These are phyloP conservation scores for Anoplopoma fimbria DNA, from an alignment of 2,113 vertebrate genomes.

Conservation along the genomic window DNA sequence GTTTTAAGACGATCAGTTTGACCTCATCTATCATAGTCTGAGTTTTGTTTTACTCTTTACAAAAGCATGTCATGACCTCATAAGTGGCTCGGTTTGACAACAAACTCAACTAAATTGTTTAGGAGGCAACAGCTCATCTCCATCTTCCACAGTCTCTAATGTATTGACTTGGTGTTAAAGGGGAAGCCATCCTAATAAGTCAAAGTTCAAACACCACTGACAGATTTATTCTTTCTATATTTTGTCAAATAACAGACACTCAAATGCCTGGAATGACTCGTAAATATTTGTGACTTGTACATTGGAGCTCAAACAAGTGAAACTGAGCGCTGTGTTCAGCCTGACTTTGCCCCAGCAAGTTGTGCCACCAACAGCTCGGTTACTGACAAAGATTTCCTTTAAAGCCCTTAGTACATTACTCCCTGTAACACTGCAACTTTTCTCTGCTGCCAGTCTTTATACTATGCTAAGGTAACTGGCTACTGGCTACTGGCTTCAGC, in stretches of 20 bases:
- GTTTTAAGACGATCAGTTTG: background rate
- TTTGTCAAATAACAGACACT: background rate
- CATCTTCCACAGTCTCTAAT: too few species aligned
- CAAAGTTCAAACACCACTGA: conserved; percentile 36
- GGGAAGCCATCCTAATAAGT: conserved; percentile 25
- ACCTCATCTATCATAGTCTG: conserved; percentile 54
- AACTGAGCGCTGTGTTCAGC: conserved; percentile 5
- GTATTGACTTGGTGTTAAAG: conserved; percentile 8
- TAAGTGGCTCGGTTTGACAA: conserved; percentile 38
- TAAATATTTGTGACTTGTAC: conserved; percentile 22
- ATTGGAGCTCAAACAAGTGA: too few species aligned
- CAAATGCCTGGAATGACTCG: conserved; percentile 23
- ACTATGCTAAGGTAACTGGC: too few species aligned
- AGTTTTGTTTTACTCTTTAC: background rate
- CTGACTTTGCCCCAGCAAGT: conserved; percentile 16
- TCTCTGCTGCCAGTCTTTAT: too few species aligned
- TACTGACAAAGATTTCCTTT: background rate
- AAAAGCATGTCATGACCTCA: conserved; percentile 49
- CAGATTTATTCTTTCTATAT: background rate
- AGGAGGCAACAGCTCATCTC: conserved; percentile 12
- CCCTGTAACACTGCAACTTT: background rate
- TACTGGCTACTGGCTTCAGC: too few species aligned
- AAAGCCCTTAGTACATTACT: background rate
- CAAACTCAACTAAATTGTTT: conserved; percentile 30
- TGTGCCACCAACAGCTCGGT: background rate